These are phyloP conservation scores for Ophion obscuratus DNA, from an alignment of 2,888 invertebrate species.

Conservation along the genomic window DNA sequence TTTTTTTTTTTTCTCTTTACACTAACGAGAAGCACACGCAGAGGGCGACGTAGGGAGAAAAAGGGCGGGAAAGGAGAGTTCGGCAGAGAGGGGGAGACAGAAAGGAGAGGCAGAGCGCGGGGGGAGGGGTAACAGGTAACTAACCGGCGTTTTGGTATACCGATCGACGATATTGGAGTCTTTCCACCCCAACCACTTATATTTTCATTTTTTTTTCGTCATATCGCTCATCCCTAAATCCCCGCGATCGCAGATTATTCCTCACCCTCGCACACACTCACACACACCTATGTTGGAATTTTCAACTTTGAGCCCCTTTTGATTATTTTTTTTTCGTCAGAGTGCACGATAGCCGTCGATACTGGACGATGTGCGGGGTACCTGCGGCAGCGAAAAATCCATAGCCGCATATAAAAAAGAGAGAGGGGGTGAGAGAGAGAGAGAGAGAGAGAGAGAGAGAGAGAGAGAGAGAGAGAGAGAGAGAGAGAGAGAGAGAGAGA, in stretches of 20 bases:
- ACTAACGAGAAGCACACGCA: conserved; percentile 46
- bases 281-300: conserved; percentile 31
- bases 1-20: conserved; percentile 12
- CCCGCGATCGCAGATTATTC: conserved; percentile 7
- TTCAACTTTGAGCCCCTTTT: conserved; percentile 55
- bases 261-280: background rate
- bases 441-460: conserved; percentile 37
- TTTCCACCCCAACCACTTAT: conserved; percentile 12
- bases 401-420: background rate
- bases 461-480: conserved; percentile 61
- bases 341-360: conserved; percentile 14
- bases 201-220: conserved; percentile 62
- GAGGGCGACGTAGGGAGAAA: conserved; percentile 23
- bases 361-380: background rate
- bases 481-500: conserved; percentile 51
- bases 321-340: conserved; percentile 28
- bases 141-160: conserved; percentile 48
- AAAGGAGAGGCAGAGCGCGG: background rate
- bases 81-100: conserved; percentile 4
- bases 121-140: conserved; percentile 55
- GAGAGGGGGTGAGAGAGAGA: conserved; percentile 30
- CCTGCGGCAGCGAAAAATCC: conserved; percentile 3
- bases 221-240: conserved; percentile 29
- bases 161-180: conserved; percentile 60
- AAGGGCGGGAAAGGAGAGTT: conserved; percentile 3